Conservation (phyloP, 2,888 invertebrate species). For the Leucophenga maculata region DNA sequence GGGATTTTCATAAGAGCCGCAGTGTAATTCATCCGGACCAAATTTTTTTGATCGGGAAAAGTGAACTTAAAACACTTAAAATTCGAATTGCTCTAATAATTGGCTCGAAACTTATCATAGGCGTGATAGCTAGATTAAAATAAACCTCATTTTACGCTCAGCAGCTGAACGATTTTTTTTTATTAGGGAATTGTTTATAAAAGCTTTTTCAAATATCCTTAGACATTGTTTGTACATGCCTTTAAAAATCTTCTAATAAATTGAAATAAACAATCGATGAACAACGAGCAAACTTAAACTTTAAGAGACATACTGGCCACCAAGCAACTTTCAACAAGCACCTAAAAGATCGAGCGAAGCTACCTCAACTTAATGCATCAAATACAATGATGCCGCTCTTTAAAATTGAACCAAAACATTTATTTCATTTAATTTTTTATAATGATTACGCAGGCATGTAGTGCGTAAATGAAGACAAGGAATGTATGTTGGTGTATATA, state of each 20-base stretch:
- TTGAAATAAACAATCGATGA: not conserved
- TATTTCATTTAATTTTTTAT: slow-evolving; percentile 28
- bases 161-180: slow-evolving; percentile 42
- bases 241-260: not conserved
- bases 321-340: slow-evolving; percentile 44
- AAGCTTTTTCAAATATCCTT: slow-evolving; percentile 39
- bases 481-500: not conserved
- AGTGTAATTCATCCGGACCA: too few species aligned
- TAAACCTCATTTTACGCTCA: slow-evolving; percentile 45
- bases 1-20: too few species aligned
- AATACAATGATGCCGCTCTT: slow-evolving; percentile 32
- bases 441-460: slow-evolving; percentile 28
- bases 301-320: slow-evolving; percentile 64
- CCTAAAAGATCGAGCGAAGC: slow-evolving; percentile 36
- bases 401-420: slow-evolving; percentile 30
- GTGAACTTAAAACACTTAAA: too few species aligned
- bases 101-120: too few species aligned
- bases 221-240: too few species aligned
- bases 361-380: slow-evolving; percentile 37
- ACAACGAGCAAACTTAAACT: slow-evolving; percentile 43
- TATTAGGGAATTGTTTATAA: slow-evolving; percentile 63
- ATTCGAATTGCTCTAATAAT: too few species aligned
- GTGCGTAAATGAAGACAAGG: slow-evolving; percentile 3
- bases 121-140: slow-evolving; percentile 55
- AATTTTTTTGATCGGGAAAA: too few species aligned